Conservation (phyloP, 2,797 vertebrate species). For the Sciaenops ocellatus region DNA sequence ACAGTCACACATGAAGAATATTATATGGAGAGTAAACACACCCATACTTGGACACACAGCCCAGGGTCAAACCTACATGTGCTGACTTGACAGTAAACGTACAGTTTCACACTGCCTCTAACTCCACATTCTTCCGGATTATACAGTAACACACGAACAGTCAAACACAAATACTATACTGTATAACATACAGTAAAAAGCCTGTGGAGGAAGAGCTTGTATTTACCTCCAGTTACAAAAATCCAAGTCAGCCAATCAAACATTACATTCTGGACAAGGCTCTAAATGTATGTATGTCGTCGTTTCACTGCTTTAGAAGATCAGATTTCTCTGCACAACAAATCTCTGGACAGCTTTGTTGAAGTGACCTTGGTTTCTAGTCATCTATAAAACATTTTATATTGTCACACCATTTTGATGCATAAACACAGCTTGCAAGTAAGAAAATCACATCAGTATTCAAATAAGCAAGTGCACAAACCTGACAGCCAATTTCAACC, state of each 20-base stretch:
- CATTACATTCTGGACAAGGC: neutral
- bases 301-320: neutral
- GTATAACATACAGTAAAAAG: neutral
- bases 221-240: neutral
- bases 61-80: neutral
- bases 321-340: neutral
- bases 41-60: conserved; percentile 2
- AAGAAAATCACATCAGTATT: neutral
- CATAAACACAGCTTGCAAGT: neutral
- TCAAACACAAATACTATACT: neutral
- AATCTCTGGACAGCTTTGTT: neutral
- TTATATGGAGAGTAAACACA: neutral
- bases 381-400: neutral
- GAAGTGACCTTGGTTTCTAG: neutral
- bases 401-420: neutral
- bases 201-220: neutral
- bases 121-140: conserved; percentile 5
- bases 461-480: neutral
- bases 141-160: neutral
- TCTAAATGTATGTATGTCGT: neutral
- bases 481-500: neutral
- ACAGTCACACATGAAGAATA: conserved; percentile 20
- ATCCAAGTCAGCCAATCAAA: neutral
- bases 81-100: conserved; percentile 48
- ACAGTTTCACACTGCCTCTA: neutral